These are phyloP conservation scores for Eristalis intricaria DNA, from an alignment of 2,888 invertebrate species.

Conservation along the genomic window DNA sequence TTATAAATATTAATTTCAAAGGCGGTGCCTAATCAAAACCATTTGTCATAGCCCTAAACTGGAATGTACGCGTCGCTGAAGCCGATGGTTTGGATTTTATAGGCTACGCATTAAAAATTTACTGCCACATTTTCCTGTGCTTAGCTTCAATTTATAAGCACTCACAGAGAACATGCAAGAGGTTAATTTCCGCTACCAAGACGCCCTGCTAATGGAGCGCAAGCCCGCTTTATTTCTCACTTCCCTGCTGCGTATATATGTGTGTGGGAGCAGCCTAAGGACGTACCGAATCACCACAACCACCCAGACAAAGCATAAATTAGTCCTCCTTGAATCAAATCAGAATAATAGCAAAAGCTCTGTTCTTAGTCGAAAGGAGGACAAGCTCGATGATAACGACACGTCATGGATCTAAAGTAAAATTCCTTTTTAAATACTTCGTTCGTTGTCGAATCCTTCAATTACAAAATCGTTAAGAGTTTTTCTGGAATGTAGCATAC, in stretches of 20 bases:
- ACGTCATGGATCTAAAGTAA: constrained; percentile 1
- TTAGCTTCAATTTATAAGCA: constrained; percentile 33
- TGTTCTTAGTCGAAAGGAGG: neutral
- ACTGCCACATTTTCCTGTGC: constrained; percentile 28
- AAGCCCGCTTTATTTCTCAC: constrained; percentile 2
- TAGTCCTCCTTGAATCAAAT: neutral
- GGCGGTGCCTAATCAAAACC: neutral
- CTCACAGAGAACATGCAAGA: constrained; percentile 27
- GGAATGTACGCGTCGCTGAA: neutral
- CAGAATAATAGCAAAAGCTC: neutral
- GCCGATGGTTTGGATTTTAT: constrained; percentile 17
- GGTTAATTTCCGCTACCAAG: constrained; percentile 40
- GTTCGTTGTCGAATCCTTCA: neutral
- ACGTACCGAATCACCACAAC: neutral
- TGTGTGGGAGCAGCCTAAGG: neutral
- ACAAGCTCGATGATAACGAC: neutral
- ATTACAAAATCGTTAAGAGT: constrained; percentile 5
- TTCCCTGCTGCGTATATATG: neutral
- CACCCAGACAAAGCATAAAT: neutral
- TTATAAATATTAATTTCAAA: constrained; percentile 5
- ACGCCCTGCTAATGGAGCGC: constrained; percentile 38
- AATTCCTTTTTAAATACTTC: neutral
- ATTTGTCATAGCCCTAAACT: constrained; percentile 10
- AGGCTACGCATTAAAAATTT: constrained; percentile 38
- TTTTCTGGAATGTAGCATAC: neutral